Evolutionary conservation across 2,113 vertebrate species (phyloP).

Genomic region (Nothocercus julius): DNA sequence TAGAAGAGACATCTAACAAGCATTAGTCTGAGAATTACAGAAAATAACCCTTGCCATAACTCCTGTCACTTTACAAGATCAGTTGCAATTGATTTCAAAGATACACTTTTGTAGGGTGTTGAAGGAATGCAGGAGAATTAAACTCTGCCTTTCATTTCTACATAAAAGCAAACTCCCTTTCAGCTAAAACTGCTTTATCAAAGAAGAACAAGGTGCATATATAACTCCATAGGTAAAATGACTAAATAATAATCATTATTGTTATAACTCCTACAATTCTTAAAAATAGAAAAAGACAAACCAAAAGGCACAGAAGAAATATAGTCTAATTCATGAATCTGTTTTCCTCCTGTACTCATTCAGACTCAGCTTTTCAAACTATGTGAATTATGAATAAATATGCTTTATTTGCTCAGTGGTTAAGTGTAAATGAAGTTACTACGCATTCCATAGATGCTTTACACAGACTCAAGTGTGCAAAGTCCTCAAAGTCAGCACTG

Average conservation of each 20-base stretch:
- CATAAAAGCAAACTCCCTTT: background rate
- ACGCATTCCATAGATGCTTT: background rate
- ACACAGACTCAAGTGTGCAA: accelerated
- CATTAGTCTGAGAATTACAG: background rate
- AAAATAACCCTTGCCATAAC: background rate
- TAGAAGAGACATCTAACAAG: background rate
- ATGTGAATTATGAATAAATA: background rate
- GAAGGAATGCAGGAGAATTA: background rate
- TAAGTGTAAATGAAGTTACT: background rate
- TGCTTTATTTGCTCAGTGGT: background rate
- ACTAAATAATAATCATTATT: background rate
- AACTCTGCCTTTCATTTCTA: background rate
- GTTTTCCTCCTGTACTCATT: background rate
- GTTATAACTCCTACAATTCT: background rate
- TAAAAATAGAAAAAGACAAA: background rate
- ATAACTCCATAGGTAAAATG: background rate
- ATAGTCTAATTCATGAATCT: background rate
- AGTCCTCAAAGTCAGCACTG: background rate
- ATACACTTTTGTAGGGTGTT: background rate
- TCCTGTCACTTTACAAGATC: background rate
- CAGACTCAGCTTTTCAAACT: background rate
- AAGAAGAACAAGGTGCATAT: background rate
- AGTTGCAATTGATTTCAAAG: background rate
- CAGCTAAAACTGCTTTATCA: background rate
- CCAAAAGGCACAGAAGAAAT: background rate